A percentile compares a stretch with the other conserved stretches of the same genome.
Conservation (phyloP, 2,888 invertebrate genomes). For the Athrips mouffetella region DNA sequence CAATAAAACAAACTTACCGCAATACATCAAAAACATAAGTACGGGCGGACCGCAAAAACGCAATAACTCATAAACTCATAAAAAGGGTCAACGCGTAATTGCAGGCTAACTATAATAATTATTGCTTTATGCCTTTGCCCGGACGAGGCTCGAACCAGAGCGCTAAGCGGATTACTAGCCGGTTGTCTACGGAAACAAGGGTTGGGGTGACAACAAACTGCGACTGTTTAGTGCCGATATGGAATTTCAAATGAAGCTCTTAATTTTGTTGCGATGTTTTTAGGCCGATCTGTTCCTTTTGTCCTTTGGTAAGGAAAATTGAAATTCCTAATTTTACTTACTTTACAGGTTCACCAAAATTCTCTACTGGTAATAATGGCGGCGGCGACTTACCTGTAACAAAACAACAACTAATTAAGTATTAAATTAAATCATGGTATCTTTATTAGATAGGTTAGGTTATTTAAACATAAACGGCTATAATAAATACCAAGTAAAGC, state of each 20-base stretch:
- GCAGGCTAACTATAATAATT: slow-evolving; percentile 42
- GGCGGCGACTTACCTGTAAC: slow-evolving; percentile 5
- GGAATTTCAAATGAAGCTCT: slow-evolving; percentile 8
- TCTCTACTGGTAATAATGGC: too few species aligned
- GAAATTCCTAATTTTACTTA: too few species aligned
- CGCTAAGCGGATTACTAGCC: slow-evolving; percentile 48
- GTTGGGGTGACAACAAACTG: slow-evolving; percentile 29
- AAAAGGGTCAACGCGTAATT: slow-evolving; percentile 39
- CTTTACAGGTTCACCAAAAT: too few species aligned
- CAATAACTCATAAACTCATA: slow-evolving; percentile 31
- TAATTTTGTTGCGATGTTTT: not conserved
- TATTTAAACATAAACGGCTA: not conserved
- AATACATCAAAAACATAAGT: slow-evolving; percentile 8
- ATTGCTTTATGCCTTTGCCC: slow-evolving; percentile 46
- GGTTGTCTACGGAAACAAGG: slow-evolving; percentile 32
- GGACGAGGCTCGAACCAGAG: slow-evolving; percentile 16
- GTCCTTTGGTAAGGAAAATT: too few species aligned
- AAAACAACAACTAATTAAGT: not conserved
- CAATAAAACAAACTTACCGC: slow-evolving; percentile 15
- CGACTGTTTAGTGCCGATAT: slow-evolving; percentile 15
- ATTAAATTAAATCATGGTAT: not conserved
- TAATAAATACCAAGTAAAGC: not conserved
- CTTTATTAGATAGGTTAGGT: not conserved
- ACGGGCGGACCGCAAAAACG: slow-evolving; percentile 22
- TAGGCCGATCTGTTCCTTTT: not conserved